phyloP scores from a whole-genome alignment of 1,140 invertebrate species.

The Brachionus manjavacas region DNA sequence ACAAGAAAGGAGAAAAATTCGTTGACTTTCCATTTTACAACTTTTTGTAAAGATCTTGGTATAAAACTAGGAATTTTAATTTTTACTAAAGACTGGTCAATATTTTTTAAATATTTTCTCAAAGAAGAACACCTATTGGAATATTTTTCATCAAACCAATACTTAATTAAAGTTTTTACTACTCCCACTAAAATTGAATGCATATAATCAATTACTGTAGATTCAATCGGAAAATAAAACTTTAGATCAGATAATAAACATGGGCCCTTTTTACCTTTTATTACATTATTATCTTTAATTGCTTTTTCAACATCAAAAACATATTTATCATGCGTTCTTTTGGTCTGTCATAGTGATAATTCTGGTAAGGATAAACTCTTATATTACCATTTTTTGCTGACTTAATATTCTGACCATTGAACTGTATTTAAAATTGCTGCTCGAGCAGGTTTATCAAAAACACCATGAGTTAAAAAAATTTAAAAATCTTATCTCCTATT shows the following conservation, averaged over 20 bases:
- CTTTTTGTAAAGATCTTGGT: neutral
- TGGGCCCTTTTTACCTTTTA: neutral
- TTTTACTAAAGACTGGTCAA: neutral
- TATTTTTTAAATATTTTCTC: neutral
- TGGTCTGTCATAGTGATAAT: neutral
- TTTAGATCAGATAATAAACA: neutral
- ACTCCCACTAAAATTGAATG: neutral
- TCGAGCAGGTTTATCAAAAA: no score
- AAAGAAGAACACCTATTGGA: neutral
- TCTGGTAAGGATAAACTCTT: neutral
- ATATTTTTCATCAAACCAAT: neutral
- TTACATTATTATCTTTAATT: neutral
- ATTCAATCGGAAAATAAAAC: neutral
- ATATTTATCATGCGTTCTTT: neutral
- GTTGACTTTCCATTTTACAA: neutral
- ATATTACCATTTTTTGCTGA: neutral
- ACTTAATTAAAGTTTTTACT: neutral
- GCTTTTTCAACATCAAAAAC: neutral
- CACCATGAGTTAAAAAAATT: no score
- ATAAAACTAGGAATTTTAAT: slow-evolving; percentile 4
- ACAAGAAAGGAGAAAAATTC: neutral
- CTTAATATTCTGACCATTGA: neutral
- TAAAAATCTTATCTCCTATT: no score
- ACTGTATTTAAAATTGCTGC: no score
- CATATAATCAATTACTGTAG: neutral